These are phyloP conservation scores for Terebella lapidaria DNA, from an alignment of 2,888 invertebrate species.

Conservation along the genomic window DNA sequence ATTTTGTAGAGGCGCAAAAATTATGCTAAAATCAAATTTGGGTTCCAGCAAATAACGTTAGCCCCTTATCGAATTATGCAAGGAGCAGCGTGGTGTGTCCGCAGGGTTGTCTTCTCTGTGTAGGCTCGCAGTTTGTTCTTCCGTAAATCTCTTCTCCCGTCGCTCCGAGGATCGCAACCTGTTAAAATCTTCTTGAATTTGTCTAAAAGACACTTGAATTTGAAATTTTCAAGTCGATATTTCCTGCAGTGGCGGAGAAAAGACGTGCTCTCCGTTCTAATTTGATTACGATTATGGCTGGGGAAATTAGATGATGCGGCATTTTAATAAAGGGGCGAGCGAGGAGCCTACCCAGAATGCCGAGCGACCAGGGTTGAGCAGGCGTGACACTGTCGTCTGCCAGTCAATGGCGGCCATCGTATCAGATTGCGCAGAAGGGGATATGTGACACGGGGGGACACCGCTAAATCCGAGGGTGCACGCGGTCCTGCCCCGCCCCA, in stretches of 20 bases:
- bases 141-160: too few relatives aligned
- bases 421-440: too few relatives aligned
- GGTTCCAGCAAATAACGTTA: conserved; percentile 1
- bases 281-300: not conserved
- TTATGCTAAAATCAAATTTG: conserved; percentile 20
- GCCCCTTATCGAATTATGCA: conserved; percentile 1
- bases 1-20: conserved; percentile 13
- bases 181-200: too few relatives aligned
- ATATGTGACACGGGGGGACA: too few relatives aligned
- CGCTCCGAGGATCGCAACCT: too few relatives aligned
- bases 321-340: not conserved
- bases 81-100: not conserved
- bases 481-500: too few relatives aligned
- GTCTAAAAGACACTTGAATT: too few relatives aligned
- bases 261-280: not conserved
- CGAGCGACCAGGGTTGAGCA: not conserved
- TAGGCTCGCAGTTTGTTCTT: too few relatives aligned
- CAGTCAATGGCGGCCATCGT: too few relatives aligned
- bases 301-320: conserved; percentile 2
- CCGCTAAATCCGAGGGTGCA: too few relatives aligned
- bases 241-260: not conserved
- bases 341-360: not conserved
- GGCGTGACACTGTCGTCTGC: too few relatives aligned
- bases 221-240: not conserved
- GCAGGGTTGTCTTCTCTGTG: not conserved